Base-by-base conservation (phyloP, 2,113 vertebrate species). In the Ageneiosus marmoratus region DNA sequence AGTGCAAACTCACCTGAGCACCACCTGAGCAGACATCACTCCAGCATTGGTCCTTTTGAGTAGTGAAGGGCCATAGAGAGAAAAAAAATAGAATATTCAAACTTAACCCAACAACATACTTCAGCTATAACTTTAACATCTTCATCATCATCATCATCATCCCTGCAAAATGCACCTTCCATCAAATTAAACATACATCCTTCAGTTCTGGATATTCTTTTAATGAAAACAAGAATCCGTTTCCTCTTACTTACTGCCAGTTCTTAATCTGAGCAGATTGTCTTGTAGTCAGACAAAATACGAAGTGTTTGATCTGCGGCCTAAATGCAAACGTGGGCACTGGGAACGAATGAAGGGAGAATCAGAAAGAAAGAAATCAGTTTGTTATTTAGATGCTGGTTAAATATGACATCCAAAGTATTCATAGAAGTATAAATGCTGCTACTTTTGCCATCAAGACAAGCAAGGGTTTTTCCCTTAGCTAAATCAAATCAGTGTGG, bases 1-100 rank as follows among this genome's bases (percentile, higher is more conserved):
- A 58, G 46, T 24, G 20, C 4, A 79, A 15, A 24, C 94, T n/a
- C 90, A 96, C 95, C 95, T 95, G 65, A 96, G 93, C 34, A 96
- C 95, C n/a, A 96, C 95, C 90, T 96, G 95, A 90, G 95, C 91
- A 0, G 94, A 94, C 81, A 92, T 93, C 74, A 94, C 87, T 29
- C 94, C 94, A 0, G 94, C 94, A 0, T 94, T 93, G 85, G 94
- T 87, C 74, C 94, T 93, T 83, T 94, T 95, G 84, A 27, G 11
- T 13, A 80, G 18, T 3, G 0, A 20, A 80, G 41, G n/a, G 11
- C n/a, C 22, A 77, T 37, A 2, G 1, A 41, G n/a, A 3, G 37
- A 41, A 41, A 60, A 76, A 37, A 16, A 46, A 75, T 82, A 41
- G 55, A 2, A 62, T 29, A 60, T 27, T 81, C 3, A 56, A 12